phyloP scores from a whole-genome alignment of 1,140 invertebrate genomes.

The Nephila pilipes region DNA sequence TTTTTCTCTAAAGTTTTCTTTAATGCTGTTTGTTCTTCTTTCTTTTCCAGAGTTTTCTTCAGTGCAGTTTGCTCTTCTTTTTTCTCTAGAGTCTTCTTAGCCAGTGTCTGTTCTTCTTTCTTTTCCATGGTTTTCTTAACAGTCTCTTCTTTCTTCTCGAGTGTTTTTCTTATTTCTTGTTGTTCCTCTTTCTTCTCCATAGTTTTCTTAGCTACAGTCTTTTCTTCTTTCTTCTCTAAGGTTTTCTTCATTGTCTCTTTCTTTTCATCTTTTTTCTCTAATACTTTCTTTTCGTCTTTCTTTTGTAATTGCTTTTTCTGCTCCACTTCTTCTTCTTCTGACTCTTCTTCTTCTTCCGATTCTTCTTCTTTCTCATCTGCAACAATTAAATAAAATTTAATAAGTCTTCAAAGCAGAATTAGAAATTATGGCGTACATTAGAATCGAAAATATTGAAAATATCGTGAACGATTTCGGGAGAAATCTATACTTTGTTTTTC shows the following conservation, averaged over 20 bases:
- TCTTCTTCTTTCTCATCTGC: constrained; percentile 76
- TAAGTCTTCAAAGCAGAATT: too few relatives aligned
- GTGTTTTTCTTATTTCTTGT: not conserved
- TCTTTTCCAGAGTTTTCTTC: constrained; percentile 23
- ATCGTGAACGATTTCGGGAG: too few relatives aligned
- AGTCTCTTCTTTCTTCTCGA: constrained; percentile 64
- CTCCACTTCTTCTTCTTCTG: constrained; percentile 73
- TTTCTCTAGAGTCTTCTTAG: constrained; percentile 50
- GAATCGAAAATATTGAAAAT: too few relatives aligned
- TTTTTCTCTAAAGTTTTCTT: constrained; percentile 64
- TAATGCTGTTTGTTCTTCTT: constrained; percentile 28
- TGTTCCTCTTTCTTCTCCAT: constrained; percentile 61
- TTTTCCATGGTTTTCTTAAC: constrained; percentile 52
- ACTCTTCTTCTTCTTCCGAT: constrained; percentile 81
- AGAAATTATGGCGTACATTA: too few relatives aligned
- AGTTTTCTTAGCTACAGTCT: constrained; percentile 47
- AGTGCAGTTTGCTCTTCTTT: constrained; percentile 60
- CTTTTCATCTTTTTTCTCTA: constrained; percentile 81
- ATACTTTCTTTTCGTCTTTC: constrained; percentile 84
- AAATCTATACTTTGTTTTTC: too few relatives aligned
- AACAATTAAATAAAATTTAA: too few relatives aligned
- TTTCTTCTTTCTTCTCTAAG: constrained; percentile 60
- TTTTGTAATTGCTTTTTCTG: constrained; percentile 81
- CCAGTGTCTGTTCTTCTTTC: constrained; percentile 22
- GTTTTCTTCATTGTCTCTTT: constrained; percentile 77